Conservation (phyloP, 1,140 invertebrate genomes). For the Lordiphosa collinella region DNA sequence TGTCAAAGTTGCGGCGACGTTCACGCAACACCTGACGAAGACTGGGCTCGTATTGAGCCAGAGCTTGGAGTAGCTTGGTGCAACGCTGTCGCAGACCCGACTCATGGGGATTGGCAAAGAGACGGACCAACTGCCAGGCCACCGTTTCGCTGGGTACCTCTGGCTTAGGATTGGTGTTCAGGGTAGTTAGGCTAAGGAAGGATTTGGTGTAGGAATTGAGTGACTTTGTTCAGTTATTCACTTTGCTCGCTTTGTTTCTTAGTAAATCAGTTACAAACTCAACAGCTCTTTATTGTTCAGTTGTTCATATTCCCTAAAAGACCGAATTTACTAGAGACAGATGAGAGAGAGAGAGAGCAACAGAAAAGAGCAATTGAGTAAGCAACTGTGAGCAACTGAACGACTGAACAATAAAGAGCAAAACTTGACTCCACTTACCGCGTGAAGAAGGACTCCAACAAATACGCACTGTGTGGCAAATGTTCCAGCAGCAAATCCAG, state of each 20-base stretch:
- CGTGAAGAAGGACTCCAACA: slow-evolving; percentile 91
- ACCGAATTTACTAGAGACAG: too few species aligned
- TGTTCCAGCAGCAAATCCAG: slow-evolving; percentile 92
- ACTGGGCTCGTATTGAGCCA: slow-evolving; percentile 82
- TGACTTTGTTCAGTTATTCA: too few species aligned
- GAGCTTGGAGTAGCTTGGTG: slow-evolving; percentile 80
- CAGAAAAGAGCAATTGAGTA: too few species aligned
- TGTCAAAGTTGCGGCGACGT: slow-evolving; percentile 87
- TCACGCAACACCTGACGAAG: slow-evolving; percentile 82
- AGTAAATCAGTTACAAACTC: too few species aligned
- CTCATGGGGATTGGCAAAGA: slow-evolving; percentile 87
- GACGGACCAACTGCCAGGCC: slow-evolving; percentile 88
- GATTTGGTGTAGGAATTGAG: too few species aligned
- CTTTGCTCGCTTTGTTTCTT: too few species aligned
- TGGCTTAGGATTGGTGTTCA: slow-evolving; percentile 82
- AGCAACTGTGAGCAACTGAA: neutral
- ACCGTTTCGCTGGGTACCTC: slow-evolving; percentile 87
- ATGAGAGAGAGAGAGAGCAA: too few species aligned
- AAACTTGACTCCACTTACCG: too few species aligned
- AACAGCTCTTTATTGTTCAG: too few species aligned
- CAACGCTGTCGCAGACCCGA: slow-evolving; percentile 82
- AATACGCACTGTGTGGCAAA: slow-evolving; percentile 90
- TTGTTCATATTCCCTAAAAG: too few species aligned
- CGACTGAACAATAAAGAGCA: too few species aligned
- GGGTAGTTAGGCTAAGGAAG: slow-evolving; percentile 80